Conservation (phyloP, 1,140 invertebrate genomes). For the Drosophila miranda region DNA sequence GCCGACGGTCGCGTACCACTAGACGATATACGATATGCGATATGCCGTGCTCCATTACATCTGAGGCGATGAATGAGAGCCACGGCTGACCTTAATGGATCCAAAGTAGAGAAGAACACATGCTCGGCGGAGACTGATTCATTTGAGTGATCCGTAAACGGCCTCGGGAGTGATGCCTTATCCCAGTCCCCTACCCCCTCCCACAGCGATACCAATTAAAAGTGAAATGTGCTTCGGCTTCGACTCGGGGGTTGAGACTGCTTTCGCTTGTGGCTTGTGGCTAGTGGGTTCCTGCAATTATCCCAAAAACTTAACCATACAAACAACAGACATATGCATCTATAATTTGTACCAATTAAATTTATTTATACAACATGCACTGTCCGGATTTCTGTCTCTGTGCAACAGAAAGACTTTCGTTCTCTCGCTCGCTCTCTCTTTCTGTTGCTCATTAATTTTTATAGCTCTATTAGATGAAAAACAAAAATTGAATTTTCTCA, state of each 20-base stretch:
- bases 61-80: slow-evolving; percentile 64
- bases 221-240: slow-evolving; percentile 35
- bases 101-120: slow-evolving; percentile 39
- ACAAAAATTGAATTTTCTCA: slow-evolving; percentile 45
- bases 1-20: not conserved
- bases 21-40: slow-evolving; percentile 42
- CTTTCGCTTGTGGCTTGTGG: slow-evolving; percentile 44
- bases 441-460: slow-evolving; percentile 46
- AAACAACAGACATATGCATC: slow-evolving; percentile 48
- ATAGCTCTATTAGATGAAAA: slow-evolving; percentile 51
- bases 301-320: slow-evolving; percentile 29
- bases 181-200: not conserved
- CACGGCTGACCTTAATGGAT: slow-evolving; percentile 70
- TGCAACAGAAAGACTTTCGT: slow-evolving; percentile 26
- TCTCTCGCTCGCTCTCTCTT: not conserved
- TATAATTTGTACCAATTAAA: slow-evolving; percentile 77
- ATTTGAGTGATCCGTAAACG: slow-evolving; percentile 46
- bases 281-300: slow-evolving; percentile 64
- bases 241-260: slow-evolving; percentile 36
- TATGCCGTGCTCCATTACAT: slow-evolving; percentile 49
- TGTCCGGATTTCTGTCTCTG: slow-evolving; percentile 39
- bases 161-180: slow-evolving; percentile 24
- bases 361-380: slow-evolving; percentile 61
- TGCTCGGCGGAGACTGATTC: slow-evolving; percentile 25
- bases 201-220: slow-evolving; percentile 58